phyloP scores from a whole-genome alignment of 2,797 vertebrate species.

The Phrynocephalus forsythii region DNA sequence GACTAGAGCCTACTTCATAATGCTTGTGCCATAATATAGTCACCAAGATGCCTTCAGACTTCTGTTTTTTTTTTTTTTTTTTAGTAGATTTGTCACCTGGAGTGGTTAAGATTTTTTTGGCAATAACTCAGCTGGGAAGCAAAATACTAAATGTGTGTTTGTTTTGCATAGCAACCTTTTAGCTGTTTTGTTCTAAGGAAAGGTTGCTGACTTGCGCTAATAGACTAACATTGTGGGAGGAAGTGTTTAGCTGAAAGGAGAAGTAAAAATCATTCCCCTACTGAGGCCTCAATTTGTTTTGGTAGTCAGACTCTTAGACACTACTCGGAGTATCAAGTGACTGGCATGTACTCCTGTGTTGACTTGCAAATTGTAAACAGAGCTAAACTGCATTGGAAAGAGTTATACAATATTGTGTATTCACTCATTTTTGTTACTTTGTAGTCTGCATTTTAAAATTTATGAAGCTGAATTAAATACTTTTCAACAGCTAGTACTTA shows the following conservation, averaged over 20 bases:
- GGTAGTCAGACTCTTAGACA: neutral
- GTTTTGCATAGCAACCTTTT: neutral
- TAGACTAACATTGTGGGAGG: neutral
- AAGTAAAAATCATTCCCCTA: neutral
- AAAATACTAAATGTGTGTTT: conserved; percentile 1
- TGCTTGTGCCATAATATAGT: neutral
- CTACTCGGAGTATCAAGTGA: neutral
- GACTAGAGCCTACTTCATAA: neutral
- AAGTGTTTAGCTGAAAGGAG: neutral
- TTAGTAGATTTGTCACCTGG: neutral
- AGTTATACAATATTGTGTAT: neutral
- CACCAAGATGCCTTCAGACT: neutral
- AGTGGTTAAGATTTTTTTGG: neutral
- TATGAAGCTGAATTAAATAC: neutral
- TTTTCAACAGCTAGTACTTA: neutral
- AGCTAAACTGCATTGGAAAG: neutral
- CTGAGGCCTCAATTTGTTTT: conserved; percentile 4
- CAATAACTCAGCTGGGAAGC: neutral
- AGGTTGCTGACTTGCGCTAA: neutral
- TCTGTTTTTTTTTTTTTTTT: neutral
- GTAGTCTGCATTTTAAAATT: conserved; percentile 11
- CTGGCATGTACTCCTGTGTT: neutral
- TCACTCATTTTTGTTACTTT: neutral
- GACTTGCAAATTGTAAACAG: conserved; percentile 4
- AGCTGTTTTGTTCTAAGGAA: neutral